phyloP scores from a whole-genome alignment of 1,140 invertebrate genomes.

The Fopius arisanus region DNA sequence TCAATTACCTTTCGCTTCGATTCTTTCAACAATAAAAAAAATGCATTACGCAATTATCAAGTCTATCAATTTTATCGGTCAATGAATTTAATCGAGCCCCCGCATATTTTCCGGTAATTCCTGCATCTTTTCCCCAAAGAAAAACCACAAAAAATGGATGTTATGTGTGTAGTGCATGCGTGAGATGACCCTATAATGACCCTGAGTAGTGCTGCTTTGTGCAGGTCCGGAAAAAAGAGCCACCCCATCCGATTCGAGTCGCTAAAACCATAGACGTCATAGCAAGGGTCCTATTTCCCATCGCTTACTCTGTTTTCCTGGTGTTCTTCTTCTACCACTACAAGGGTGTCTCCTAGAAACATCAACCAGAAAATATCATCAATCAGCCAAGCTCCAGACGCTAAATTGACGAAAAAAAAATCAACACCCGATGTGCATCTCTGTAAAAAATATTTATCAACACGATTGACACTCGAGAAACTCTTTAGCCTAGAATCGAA shows the following conservation, averaged over 20 bases:
- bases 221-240: slow-evolving; percentile 87
- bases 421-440: background rate
- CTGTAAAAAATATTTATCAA: background rate
- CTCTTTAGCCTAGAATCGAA: background rate
- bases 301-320: slow-evolving; percentile 89
- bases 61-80: no score
- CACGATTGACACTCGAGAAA: background rate
- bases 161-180: slow-evolving; percentile 36
- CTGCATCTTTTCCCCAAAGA: no score
- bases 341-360: slow-evolving; percentile 71
- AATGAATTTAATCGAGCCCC: no score
- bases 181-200: slow-evolving; percentile 44
- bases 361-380: no score
- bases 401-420: no score
- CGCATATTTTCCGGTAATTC: no score
- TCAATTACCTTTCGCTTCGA: no score
- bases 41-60: no score
- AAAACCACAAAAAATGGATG: background rate
- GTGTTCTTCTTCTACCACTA: slow-evolving; percentile 95
- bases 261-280: slow-evolving; percentile 95
- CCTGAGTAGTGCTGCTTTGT: slow-evolving; percentile 63
- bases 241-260: slow-evolving; percentile 88
- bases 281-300: slow-evolving; percentile 89
- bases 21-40: no score
- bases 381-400: no score